These are phyloP conservation scores for Odiellus spinosus DNA, from an alignment of 2,888 invertebrate species.

Conservation along the genomic window DNA sequence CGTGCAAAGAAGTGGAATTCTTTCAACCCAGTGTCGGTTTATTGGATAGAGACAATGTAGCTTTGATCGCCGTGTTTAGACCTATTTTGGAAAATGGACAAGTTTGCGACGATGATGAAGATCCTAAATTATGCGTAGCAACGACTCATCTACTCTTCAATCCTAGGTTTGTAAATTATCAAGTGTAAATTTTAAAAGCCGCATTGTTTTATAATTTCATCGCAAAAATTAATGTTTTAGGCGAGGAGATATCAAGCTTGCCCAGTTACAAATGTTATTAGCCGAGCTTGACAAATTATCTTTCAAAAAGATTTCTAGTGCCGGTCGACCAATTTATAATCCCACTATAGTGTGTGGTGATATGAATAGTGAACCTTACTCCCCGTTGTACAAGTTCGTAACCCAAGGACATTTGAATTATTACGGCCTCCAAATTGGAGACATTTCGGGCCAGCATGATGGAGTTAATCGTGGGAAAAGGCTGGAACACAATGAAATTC, in stretches of 20 bases:
- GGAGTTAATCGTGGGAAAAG: slow-evolving; percentile 18
- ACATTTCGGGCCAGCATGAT: slow-evolving; percentile 30
- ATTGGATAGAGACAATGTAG: slow-evolving; percentile 75
- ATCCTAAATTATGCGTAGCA: slow-evolving; percentile 39
- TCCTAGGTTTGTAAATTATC: no score
- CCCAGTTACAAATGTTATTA: slow-evolving; percentile 66
- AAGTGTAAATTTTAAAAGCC: no score
- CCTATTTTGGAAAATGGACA: slow-evolving; percentile 28
- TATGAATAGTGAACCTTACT: slow-evolving; percentile 65
- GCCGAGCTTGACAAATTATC: slow-evolving; percentile 68
- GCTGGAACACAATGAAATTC: slow-evolving; percentile 20
- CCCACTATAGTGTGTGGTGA: slow-evolving; percentile 84
- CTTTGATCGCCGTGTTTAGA: slow-evolving; percentile 54
- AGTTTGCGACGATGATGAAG: not conserved
- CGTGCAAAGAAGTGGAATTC: slow-evolving; percentile 53
- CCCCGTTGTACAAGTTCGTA: slow-evolving; percentile 52
- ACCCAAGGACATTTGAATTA: slow-evolving; percentile 42
- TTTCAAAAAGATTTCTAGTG: slow-evolving; percentile 28
- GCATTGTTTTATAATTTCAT: no score
- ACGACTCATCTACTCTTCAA: slow-evolving; percentile 92
- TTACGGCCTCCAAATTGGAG: slow-evolving; percentile 24
- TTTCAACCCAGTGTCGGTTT: slow-evolving; percentile 40
- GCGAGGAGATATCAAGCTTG: slow-evolving; percentile 72
- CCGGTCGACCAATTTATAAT: slow-evolving; percentile 36
- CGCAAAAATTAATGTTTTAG: no score